Evolutionary conservation across 2,797 vertebrate genomes (phyloP), one percentile per base, ranked within the genome.

Genomic region (Dipus sagitta): DNA sequence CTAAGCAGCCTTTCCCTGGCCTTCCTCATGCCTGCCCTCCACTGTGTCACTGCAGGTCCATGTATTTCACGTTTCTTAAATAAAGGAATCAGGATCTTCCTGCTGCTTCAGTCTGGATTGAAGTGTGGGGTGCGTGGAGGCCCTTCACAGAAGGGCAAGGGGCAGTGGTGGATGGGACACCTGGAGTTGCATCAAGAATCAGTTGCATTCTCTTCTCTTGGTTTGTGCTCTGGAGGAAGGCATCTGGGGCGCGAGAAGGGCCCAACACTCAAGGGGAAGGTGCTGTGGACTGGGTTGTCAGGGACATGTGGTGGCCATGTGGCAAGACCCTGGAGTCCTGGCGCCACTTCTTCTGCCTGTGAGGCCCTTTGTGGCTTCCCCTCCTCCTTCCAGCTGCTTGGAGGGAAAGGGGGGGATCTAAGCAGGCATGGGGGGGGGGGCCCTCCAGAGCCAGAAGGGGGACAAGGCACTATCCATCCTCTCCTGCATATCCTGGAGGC

Each of bases 271-370:
- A 74, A 92, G 83, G 71, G 95, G 93, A 97, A 96, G 97, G 96
- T 97, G 96, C 95, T 95, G 92, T 84, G 96, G 80, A 95, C 92
- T 76, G 95, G 92, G 93, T 78, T 97, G 96, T 96, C 90, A 90
- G 96, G 96, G 97, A 96, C 97, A 97, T 97, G 97, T 97, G 97
- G 96, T 95, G 86, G 93, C 97, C 97, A 97, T 96, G 97, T 97
- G 97, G 95, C 96, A 95, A 95, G 97, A 97, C 96, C 96, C 95
- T 96, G 95, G 96, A 92, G 96, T 97, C 96, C 95, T 94, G 85
- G 96, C 95, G 90, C 97, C 95, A 96, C 95, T 91, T 89, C 93
- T 96, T 72, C 83, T 9, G 95, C 83, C 96, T 93, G 94, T 92
- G 97, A 95, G 97, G 96, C 96, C 96, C 94, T 96, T 83, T 78